These are phyloP conservation scores for Caenorhabditis angaria DNA, from an alignment of 2,888 invertebrate species.

Conservation along the genomic window DNA sequence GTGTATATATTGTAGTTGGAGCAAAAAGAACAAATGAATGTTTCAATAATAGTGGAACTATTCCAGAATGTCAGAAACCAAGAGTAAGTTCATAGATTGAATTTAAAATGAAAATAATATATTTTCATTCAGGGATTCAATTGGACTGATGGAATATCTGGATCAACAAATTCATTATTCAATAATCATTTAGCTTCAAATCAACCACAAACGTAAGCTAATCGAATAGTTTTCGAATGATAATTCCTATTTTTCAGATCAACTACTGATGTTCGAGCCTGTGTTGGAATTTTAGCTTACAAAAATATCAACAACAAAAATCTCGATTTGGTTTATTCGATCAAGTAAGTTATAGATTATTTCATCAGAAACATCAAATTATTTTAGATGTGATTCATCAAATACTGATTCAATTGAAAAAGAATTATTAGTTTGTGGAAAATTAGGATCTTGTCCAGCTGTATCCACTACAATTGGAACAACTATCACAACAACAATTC, in stretches of 20 bases:
- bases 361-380: not conserved
- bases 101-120: not conserved
- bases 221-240: no score
- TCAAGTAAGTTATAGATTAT: slow-evolving; percentile 12
- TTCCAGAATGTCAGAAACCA: slow-evolving; percentile 10
- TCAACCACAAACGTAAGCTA: slow-evolving; percentile 12
- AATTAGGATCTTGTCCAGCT: slow-evolving; percentile 20
- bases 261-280: slow-evolving; percentile 14
- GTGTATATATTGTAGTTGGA: slow-evolving; percentile 10
- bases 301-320: slow-evolving; percentile 11
- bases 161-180: slow-evolving; percentile 18
- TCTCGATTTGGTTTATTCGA: slow-evolving; percentile 18
- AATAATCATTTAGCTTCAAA: slow-evolving; percentile 15
- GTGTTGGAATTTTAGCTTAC: slow-evolving; percentile 23
- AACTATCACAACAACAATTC: no score
- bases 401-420: slow-evolving; percentile 17
- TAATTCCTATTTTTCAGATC: slow-evolving; percentile 5
- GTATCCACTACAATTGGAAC: no score
- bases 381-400: slow-evolving; percentile 18
- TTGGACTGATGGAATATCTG: slow-evolving; percentile 18
- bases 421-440: slow-evolving; percentile 25
- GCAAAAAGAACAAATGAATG: slow-evolving; percentile 8
- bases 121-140: slow-evolving; percentile 6
- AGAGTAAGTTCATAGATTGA: not conserved
- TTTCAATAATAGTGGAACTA: not conserved